Conservation (phyloP, 2,888 invertebrate genomes). For the Clusia tigrina region DNA sequence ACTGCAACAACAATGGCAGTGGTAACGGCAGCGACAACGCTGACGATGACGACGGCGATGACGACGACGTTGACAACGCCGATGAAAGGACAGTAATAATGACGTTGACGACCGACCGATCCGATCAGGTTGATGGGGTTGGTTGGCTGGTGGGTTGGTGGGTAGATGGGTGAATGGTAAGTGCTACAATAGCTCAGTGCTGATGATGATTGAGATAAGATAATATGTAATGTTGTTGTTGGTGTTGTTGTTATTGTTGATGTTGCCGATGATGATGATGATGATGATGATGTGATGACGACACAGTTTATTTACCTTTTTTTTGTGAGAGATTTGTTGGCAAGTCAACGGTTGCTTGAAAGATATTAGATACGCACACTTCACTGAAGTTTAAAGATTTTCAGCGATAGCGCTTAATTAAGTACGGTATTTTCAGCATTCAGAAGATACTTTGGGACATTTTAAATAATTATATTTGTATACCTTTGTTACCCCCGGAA, state of each 20-base stretch:
- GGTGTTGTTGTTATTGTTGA: not conserved
- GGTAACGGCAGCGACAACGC: conserved; percentile 40
- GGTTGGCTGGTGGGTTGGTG: not conserved
- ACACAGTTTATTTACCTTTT: not conserved
- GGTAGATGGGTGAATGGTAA: not conserved
- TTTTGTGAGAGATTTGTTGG: conserved; percentile 10
- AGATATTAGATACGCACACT: conserved; percentile 10
- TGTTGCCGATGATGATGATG: conserved; percentile 32
- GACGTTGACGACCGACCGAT: conserved; percentile 26
- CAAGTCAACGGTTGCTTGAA: conserved; percentile 19
- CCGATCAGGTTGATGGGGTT: conserved; percentile 4
- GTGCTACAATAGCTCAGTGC: not conserved
- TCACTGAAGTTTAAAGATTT: conserved; percentile 22
- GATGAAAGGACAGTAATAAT: conserved; percentile 24
- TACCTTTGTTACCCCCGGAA: no score
- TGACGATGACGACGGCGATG: conserved; percentile 27
- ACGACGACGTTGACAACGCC: conserved; percentile 24
- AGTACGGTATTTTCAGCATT: conserved; percentile 25
- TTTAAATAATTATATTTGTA: no score
- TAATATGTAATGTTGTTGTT: not conserved
- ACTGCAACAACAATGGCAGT: conserved; percentile 17
- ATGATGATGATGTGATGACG: conserved; percentile 21
- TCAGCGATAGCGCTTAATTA: conserved; percentile 34
- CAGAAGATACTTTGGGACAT: no score
- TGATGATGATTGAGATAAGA: not conserved